Conservation (phyloP, 1,140 invertebrate species). For the Sinella curviseta region DNA sequence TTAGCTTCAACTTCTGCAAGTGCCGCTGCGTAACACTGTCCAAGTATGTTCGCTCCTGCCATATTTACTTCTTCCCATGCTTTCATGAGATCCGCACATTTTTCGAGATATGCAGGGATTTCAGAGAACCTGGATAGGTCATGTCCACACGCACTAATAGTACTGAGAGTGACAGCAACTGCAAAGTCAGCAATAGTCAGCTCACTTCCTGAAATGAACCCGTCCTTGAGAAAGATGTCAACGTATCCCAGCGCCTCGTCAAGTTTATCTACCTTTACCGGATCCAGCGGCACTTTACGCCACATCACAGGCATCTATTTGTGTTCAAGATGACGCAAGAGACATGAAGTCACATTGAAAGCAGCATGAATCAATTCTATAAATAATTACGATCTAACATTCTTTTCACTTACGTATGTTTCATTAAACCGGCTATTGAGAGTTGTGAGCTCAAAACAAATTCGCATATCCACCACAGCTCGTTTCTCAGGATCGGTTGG, state of each 20-base stretch:
- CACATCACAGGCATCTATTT: slow-evolving; percentile 62
- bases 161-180: slow-evolving; percentile 46
- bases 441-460: slow-evolving; percentile 72
- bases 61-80: slow-evolving; percentile 72
- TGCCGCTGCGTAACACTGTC: slow-evolving; percentile 55
- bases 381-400: too few relatives aligned
- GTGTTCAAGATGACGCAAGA: slow-evolving; percentile 38
- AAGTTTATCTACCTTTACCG: slow-evolving; percentile 49
- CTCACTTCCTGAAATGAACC: slow-evolving; percentile 50
- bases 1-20: slow-evolving; percentile 31
- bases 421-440: slow-evolving; percentile 66
- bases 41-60: slow-evolving; percentile 52
- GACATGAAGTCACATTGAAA: not conserved
- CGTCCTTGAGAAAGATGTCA: slow-evolving; percentile 48
- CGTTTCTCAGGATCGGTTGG: slow-evolving; percentile 67
- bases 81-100: slow-evolving; percentile 67
- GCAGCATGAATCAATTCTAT: not conserved
- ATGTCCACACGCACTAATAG: slow-evolving; percentile 63
- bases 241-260: slow-evolving; percentile 51
- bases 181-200: slow-evolving; percentile 68
- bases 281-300: slow-evolving; percentile 33
- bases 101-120: slow-evolving; percentile 66
- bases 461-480: slow-evolving; percentile 70
- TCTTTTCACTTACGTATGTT: slow-evolving; percentile 62
- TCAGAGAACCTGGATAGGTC: slow-evolving; percentile 64